Evolutionary conservation across 2,113 vertebrate species (phyloP), one percentile per base, ranked within the genome.

Genomic region (Phycodurus eques): DNA sequence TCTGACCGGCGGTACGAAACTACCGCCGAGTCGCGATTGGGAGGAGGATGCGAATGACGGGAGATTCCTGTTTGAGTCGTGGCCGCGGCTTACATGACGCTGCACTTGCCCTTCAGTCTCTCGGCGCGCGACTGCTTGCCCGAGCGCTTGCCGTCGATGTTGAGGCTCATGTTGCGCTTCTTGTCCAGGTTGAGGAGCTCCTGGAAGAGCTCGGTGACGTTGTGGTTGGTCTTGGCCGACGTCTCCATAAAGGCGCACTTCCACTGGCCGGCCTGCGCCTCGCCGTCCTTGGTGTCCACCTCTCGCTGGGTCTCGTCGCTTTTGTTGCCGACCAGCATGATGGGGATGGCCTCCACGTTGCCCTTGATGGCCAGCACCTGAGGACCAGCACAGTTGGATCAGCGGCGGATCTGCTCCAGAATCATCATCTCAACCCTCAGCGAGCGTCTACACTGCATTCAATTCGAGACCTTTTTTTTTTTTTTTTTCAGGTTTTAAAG

Each of bases 221-320:
- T 99, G 93, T 99, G 94, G 93, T 99, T 97, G 94, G 96, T 97
- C 92, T 99, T 99, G 91, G 97, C 97, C 0, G 97, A 99, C 11
- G 97, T 99, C 92, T 99, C 97, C 96, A 98, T 98, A 92, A 99
- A 99, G 84, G 96, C 95, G 82, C 96, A 99, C 78, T 97, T 97
- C 97, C 97, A 99, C 85, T 94, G 91, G 89, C 93, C 93, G 77
- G 97, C 95, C 93, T 97, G 51, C 1, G 96, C 95, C 84, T 98
- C 96, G 0, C 96, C 96, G 10, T 97, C 96, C 47, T 93, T 89
- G 67, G 95, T 95, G 86, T 96, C 94, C 91, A 98, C 96, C 89
- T 98, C 96, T 20, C 96, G 90, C 88, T 94, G 95, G n/a, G 95
- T 96, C 89, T 99, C 97, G 12, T 99, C 97, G 0, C 96, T 97